Conservation (phyloP, 2,113 vertebrate species). For the Paradoxurus hermaphroditus region DNA sequence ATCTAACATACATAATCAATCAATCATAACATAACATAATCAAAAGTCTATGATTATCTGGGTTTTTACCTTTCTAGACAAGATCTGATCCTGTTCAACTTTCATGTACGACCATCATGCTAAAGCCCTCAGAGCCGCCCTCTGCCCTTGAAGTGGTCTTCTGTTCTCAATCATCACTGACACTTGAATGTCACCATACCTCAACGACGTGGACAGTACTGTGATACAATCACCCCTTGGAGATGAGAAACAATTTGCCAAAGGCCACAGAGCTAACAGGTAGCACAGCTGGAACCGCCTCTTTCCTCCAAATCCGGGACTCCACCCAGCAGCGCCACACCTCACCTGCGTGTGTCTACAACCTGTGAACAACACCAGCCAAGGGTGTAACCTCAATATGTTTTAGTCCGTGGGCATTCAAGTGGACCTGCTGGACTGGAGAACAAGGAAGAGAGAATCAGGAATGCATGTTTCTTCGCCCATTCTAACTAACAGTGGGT, state of each 20-base stretch:
- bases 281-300: not conserved
- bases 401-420: not conserved
- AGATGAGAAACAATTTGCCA: not conserved
- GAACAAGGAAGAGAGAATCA: not conserved
- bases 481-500: not conserved
- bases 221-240: not conserved
- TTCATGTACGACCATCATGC: not conserved
- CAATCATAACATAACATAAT: no score
- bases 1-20: no score
- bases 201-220: not conserved
- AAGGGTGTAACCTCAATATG: not conserved
- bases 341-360: rapidly evolving
- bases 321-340: not conserved
- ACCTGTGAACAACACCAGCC: rapidly evolving
- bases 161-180: not conserved
- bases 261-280: not conserved
- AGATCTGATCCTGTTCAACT: not conserved
- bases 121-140: not conserved
- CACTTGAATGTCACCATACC: not conserved
- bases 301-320: not conserved
- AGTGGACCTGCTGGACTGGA: not conserved
- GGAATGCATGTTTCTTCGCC: not conserved
- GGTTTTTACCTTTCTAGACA: not conserved
- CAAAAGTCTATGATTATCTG: not conserved
- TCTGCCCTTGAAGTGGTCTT: not conserved